Base-by-base conservation (phyloP, 2,797 vertebrate genomes). In the Cryptoblepharus egeriae region DNA sequence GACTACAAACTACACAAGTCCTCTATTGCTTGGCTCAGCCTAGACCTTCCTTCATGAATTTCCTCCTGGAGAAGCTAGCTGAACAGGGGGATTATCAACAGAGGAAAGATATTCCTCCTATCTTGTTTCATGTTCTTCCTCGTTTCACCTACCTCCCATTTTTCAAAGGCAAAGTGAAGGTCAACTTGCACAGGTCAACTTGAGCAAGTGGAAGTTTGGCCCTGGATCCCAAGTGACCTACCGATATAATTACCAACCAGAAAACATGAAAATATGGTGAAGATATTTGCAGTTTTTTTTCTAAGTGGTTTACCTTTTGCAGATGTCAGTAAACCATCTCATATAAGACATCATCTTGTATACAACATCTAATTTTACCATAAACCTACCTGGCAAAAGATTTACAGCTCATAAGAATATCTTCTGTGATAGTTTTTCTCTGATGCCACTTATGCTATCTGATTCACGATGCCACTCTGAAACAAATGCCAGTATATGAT, bases 401-500 rank as follows among this genome's bases (percentile, higher is more conserved):
- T n/a, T 28, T n/a, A n/a, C 7, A 67, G 64, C 9, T 70, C 52
- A 37, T 57, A 16, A 79, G 35, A 60, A 22, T 49, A 32, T 72
- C 58, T 52, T 65, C 5, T 20, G n/a, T 37, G 28, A 32, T 9
- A 49, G 9, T 15, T n/a, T 71, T 74, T n/a, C 71, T 42, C 55
- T 52, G 55, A 30, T 7, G 55, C 32, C 74, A 37, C 55, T 52
- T 49, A 32, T 7, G 55, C 32, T 58, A 4, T 75, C 37, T 37
- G 13, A 52, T 52, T 15, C 49, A 52, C 79, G 74, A 45, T 85
- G 78, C n/a, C 37, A 79, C 28, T 35, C 15, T 83, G 22, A 28
- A 88, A 81, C 0, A 0, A 80, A 84, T 71, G 10, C 11, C 73
- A 81, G 71, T 61, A 16, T 70, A 35, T 49, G 79, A 28, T 65